phyloP scores from a whole-genome alignment of 2,797 vertebrate genomes.

The Champsocephalus esox region DNA sequence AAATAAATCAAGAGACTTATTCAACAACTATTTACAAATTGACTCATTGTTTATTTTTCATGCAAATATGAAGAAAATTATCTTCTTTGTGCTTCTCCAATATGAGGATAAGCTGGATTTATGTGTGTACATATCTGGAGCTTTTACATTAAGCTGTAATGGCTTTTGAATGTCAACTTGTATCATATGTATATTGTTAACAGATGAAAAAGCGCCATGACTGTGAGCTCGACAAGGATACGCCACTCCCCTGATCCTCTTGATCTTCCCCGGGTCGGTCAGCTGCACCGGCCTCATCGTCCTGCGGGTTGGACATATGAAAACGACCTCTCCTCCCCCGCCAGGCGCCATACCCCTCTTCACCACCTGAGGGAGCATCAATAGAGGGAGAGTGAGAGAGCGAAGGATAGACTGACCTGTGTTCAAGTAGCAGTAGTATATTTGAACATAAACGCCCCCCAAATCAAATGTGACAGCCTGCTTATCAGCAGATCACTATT shows the following conservation, averaged over 20 bases:
- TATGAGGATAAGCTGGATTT: neutral
- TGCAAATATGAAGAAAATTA: neutral
- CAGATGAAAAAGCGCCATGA: too few species aligned
- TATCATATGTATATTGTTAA: too few species aligned
- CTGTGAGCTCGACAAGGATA: constrained; percentile 86
- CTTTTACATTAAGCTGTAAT: neutral
- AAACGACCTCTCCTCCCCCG: constrained; percentile 93
- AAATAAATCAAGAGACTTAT: neutral
- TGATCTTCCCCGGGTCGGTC: constrained; percentile 95
- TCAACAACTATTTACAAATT: neutral
- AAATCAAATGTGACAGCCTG: neutral
- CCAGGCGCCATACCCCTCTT: constrained; percentile 95
- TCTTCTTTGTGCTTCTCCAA: neutral
- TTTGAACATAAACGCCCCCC: neutral
- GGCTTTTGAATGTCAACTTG: too few species aligned
- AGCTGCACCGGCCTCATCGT: constrained; percentile 90
- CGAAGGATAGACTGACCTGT: neutral
- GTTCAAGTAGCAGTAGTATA: neutral
- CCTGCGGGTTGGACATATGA: constrained; percentile 91
- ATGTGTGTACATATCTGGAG: neutral
- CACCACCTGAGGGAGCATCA: constrained; percentile 79
- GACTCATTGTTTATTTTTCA: too few species aligned
- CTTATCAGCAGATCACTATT: neutral
- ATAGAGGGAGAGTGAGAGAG: neutral
- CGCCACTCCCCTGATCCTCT: constrained; percentile 96